Percentiles rank a stretch among this genome's conserved stretches.
These are phyloP conservation scores for Centroberyx gerrardi DNA, from an alignment of 2,797 vertebrate species.

Conservation along the genomic window DNA sequence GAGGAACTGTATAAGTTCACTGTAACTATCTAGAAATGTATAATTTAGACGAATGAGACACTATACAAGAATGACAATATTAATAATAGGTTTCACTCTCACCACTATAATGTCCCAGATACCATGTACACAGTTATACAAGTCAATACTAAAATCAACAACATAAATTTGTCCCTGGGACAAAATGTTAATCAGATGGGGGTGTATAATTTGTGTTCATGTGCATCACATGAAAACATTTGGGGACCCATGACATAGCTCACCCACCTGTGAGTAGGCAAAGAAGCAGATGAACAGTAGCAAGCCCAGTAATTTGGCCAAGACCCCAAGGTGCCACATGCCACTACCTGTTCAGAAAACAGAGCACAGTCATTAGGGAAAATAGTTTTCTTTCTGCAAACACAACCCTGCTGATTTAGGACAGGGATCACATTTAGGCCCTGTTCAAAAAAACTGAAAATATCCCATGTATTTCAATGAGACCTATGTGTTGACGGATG, in stretches of 20 bases:
- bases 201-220: too few species aligned
- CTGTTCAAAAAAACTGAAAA: too few species aligned
- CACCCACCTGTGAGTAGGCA: slow-evolving; percentile 92
- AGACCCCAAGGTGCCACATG: slow-evolving; percentile 92
- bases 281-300: slow-evolving; percentile 93
- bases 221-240: not conserved
- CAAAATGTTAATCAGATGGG: too few species aligned
- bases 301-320: slow-evolving; percentile 91
- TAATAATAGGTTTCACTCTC: too few species aligned
- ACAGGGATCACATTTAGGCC: not conserved
- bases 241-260: not conserved
- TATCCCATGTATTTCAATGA: too few species aligned
- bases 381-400: not conserved
- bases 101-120: not conserved
- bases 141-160: not conserved
- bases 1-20: too few species aligned
- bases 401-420: not conserved
- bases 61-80: too few species aligned
- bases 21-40: too few species aligned
- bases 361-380: not conserved
- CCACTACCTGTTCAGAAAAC: slow-evolving; percentile 85
- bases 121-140: not conserved
- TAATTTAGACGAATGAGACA: too few species aligned
- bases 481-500: too few species aligned
- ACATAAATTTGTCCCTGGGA: not conserved